phyloP scores from a whole-genome alignment of 2,797 vertebrate genomes.

The Aulostomus chinensis region DNA sequence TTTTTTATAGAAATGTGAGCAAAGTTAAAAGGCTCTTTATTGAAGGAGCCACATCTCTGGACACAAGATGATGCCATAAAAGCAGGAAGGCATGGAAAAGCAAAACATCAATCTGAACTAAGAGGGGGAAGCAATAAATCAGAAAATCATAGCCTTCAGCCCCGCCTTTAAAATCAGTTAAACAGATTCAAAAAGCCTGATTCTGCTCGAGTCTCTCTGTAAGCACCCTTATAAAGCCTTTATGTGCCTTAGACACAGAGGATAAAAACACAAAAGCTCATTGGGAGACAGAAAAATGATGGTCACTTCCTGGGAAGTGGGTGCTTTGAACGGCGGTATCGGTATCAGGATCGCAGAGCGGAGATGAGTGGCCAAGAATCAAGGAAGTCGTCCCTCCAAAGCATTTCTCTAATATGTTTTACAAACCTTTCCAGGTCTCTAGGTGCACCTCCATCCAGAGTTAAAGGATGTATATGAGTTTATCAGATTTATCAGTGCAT shows the following conservation, averaged over 20 bases:
- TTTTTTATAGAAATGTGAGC: slow-evolving; percentile 78
- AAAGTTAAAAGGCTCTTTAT: slow-evolving; percentile 86
- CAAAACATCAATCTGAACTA: slow-evolving; percentile 84
- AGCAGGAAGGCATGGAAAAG: slow-evolving; percentile 76
- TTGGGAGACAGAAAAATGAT: slow-evolving; percentile 66
- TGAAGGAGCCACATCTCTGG: slow-evolving; percentile 82
- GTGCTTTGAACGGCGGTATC: slow-evolving; percentile 63
- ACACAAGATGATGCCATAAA: slow-evolving; percentile 86
- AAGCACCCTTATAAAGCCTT: slow-evolving; percentile 83
- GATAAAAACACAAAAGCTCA: slow-evolving; percentile 72
- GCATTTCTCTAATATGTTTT: slow-evolving; percentile 69
- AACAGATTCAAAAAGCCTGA: slow-evolving; percentile 83
- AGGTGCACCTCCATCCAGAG: slow-evolving; percentile 30
- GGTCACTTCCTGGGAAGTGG: slow-evolving; percentile 53
- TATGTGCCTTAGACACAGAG: slow-evolving; percentile 70
- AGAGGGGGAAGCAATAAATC: slow-evolving; percentile 82
- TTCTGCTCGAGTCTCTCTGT: slow-evolving; percentile 79
- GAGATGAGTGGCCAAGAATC: slow-evolving; percentile 63
- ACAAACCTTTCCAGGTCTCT: slow-evolving; percentile 64
- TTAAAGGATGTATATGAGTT: slow-evolving; percentile 42
- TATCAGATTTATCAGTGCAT: slow-evolving; percentile 50
- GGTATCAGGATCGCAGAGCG: slow-evolving; percentile 57
- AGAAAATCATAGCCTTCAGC: slow-evolving; percentile 74
- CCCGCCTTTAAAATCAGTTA: slow-evolving; percentile 84
- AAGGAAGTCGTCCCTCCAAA: slow-evolving; percentile 64